Evolutionary conservation across 2,888 invertebrate species (phyloP).

Genomic region (Leptopilina syphax): DNA sequence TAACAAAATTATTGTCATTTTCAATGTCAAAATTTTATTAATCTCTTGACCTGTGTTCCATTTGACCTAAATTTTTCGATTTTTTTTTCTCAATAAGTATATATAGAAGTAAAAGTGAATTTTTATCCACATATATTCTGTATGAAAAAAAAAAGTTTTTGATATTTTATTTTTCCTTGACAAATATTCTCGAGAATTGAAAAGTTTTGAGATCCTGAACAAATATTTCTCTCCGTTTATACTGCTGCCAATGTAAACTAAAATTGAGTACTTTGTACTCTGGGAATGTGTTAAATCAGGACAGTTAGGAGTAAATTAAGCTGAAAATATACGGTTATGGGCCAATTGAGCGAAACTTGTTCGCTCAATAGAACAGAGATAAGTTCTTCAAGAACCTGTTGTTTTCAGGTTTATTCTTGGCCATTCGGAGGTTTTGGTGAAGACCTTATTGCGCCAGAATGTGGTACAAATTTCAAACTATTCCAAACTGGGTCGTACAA

Average conservation of each 20-base stretch:
- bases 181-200: conserved; percentile 11
- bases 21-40: too few species aligned
- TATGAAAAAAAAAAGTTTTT: background rate
- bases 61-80: too few species aligned
- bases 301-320: conserved; percentile 31
- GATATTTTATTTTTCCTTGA: background rate
- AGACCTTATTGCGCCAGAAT: conserved; percentile 5
- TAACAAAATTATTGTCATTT: too few species aligned
- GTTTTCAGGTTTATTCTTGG: conserved; percentile 34
- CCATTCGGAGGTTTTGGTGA: conserved; percentile 22
- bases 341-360: conserved; percentile 38
- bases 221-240: conserved; percentile 19
- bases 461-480: conserved; percentile 26
- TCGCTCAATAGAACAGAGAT: conserved; percentile 30
- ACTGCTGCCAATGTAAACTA: background rate
- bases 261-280: conserved; percentile 11
- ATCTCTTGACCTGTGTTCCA: too few species aligned
- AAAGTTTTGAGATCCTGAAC: conserved; percentile 16
- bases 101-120: too few species aligned
- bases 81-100: too few species aligned
- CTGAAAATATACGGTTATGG: conserved; percentile 31
- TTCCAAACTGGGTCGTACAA: conserved; percentile 27
- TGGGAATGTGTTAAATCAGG: conserved; percentile 29
- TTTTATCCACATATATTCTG: too few species aligned
- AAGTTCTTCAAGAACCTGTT: conserved; percentile 32